Evolutionary conservation across 1,140 invertebrate genomes (phyloP).

Genomic region (Tetraneura akinire): DNA sequence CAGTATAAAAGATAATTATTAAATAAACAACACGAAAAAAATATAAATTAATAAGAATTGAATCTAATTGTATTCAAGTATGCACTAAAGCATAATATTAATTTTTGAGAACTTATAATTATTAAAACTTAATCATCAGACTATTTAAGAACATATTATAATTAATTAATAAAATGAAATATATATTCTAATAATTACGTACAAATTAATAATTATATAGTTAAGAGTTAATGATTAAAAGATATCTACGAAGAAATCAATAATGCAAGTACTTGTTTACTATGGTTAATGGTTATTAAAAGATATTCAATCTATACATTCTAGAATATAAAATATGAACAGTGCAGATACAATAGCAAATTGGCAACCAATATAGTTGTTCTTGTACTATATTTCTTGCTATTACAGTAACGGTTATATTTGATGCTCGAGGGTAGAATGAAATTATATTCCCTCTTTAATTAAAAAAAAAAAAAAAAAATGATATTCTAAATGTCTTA

Average conservation of each 20-base stretch:
- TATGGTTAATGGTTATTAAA: not conserved
- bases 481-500: too few relatives aligned
- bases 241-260: not conserved
- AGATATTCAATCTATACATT: not conserved
- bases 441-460: too few relatives aligned
- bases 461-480: too few relatives aligned
- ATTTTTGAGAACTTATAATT: not conserved
- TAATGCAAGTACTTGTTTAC: not conserved
- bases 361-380: not conserved
- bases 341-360: too few relatives aligned
- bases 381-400: too few relatives aligned
- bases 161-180: constrained; percentile 18
- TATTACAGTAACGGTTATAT: too few relatives aligned
- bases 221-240: constrained; percentile 21
- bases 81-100: too few relatives aligned
- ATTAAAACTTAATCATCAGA: not conserved
- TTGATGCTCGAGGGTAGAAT: too few relatives aligned
- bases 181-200: not conserved
- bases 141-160: not conserved
- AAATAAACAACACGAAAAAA: too few relatives aligned
- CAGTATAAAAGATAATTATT: not conserved
- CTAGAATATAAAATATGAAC: not conserved
- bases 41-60: too few relatives aligned
- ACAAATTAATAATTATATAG: constrained; percentile 9
- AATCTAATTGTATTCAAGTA: too few relatives aligned